Evolutionary conservation across 1,140 invertebrate species (phyloP), one percentile per base, ranked within the genome.

Genomic region (Nylanderia fulva): DNA sequence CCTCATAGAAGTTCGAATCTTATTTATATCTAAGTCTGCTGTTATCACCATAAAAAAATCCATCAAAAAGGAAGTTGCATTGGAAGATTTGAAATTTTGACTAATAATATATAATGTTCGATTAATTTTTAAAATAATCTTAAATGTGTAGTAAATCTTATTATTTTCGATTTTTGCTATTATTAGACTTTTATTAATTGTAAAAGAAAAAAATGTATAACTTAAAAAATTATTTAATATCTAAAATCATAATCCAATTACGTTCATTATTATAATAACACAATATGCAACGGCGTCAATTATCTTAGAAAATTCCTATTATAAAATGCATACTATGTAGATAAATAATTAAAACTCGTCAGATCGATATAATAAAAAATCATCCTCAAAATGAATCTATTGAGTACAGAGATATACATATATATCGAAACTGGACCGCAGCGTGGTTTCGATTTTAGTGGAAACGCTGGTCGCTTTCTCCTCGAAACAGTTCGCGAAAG

Each of bases 381-480:
- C 29, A 68, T 68, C 6, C 5, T 68, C 39, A 29, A 24, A 69
- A 52, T 29, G 48, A 48, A 69, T 24, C 27, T 0, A 27, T 42
- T 11, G n/a, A 27, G 18, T 27, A 33, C 45, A 18, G 7, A 71
- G 29, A 71, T 71, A 33, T n/a, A n/a, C n/a, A n/a, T n/a, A n/a
- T n/a, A n/a, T 71, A 54, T 71, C 27, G 27, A 1, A 71, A 33
- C 2, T 54, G 27, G 5, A 15, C 0, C 48, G n/a, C 1, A 56
- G 48, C 2, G n/a, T n/a, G 27, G 29, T 75, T 61, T 61, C 3
- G 21, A 39, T 8, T 71, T 71, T 21, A 33, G 7, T 18, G n/a
- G n/a, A 75, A 61, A 75, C 24, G 24, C 36, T 39, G 13, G 24
- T 24, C 56, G 68, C 56, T 88, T 88, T 85, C 74, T 86, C 69